Base-by-base conservation (phyloP, 2,797 vertebrate genomes). In the Enteromius afrohamiltoni region DNA sequence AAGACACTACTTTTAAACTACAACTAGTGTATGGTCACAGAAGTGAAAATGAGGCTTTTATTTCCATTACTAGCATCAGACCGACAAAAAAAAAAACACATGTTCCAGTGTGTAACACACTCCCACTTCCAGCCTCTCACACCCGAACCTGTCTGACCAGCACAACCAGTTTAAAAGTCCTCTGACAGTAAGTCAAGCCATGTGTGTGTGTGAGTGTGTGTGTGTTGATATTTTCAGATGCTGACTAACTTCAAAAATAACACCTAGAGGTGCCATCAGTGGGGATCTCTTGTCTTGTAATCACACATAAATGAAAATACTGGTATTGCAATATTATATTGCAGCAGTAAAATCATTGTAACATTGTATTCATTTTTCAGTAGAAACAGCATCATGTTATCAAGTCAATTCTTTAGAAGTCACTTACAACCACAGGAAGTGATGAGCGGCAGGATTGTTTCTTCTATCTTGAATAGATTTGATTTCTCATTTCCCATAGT, bases 131-230 rank as follows among this genome's bases (percentile, higher is more conserved):
- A 80, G 55, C 47, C 11, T 79, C n/a, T 21, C 71, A 77, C 82
- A 74, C 73, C 65, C n/a, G 3, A 14, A 79, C 87, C 75, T 82
- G 87, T 74, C 64, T 0, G 47, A 82, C 87, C 47, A 85, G 87
- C 47, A 45, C 55, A 82, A 82, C 87, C 87, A 81, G 87, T 88
- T 75, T 68, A 67, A 53, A 80, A 34, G 7, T 17, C 45, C 21
- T 71, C 69, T 81, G 19, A 4, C 69, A 64, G 37, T 23, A 67
- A 21, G 60, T 21, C 42, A 71, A 34, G 11, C 14, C 7, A 2
- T 29, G 45, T 64, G 4, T 65, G 31, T 62, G 45, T 82, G 70
- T 68, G 62, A 26, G 47, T 60, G n/a, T 82, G 68, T 65, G 45
- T 37, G 45, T 65, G 62, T 78, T 65, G 16, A 76, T 64, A 64